Percentiles rank a stretch among this genome's conserved stretches.
Conservation (phyloP, 2,888 invertebrate genomes). For the Tetramorium bicarinatum region DNA sequence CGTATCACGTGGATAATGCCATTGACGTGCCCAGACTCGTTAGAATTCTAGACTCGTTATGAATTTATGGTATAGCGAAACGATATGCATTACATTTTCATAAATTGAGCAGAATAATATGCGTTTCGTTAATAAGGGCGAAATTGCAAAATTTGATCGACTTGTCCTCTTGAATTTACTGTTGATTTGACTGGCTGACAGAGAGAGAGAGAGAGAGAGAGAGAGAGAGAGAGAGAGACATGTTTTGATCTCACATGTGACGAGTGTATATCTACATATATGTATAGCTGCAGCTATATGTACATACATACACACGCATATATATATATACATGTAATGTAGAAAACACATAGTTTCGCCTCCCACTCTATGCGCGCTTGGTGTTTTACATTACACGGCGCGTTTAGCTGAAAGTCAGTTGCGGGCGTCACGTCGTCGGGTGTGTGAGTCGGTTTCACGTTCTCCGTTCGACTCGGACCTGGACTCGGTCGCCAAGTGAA, state of each 20-base stretch:
- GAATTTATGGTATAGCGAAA: background rate
- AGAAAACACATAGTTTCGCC: constrained; percentile 7
- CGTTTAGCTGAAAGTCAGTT: constrained; percentile 70
- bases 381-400: constrained; percentile 64
- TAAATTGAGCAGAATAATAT: too few species aligned
- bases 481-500: background rate
- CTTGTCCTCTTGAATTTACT: too few species aligned
- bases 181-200: too few species aligned
- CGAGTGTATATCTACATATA: background rate
- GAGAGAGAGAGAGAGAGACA: too few species aligned
- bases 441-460: constrained; percentile 58
- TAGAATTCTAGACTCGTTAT: constrained; percentile 31
- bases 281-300: background rate
- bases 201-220: too few species aligned
- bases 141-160: too few species aligned
- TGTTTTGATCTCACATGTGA: too few species aligned
- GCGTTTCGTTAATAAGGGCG: too few species aligned
- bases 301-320: too few species aligned
- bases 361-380: constrained; percentile 43
- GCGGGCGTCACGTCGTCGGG: constrained; percentile 71
- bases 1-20: constrained; percentile 39
- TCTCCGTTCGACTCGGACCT: too few species aligned
- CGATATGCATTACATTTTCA: too few species aligned
- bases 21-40: constrained; percentile 20
- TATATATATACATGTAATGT: background rate